Evolutionary conservation across 2,888 invertebrate species (phyloP).

Genomic region (Amphiduros pacificus): DNA sequence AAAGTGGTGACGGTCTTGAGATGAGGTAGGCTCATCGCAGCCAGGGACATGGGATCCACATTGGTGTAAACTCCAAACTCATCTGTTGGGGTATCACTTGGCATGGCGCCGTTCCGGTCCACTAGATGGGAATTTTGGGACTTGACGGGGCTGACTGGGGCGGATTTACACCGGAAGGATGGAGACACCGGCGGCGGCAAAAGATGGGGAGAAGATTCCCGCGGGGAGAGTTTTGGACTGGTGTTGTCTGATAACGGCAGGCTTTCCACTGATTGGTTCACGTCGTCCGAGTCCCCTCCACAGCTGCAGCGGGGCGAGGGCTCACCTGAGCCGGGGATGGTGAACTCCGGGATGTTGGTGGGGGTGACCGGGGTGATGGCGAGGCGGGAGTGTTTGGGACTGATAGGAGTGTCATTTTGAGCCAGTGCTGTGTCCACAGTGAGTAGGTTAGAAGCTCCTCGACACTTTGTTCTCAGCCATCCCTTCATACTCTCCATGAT

Average conservation of each 20-base stretch:
- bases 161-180: slow-evolving; percentile 1
- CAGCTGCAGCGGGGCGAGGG: background rate
- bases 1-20: slow-evolving; percentile 39
- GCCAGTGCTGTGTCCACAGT: background rate
- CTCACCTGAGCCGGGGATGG: background rate
- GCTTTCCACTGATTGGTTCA: background rate
- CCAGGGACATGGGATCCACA: slow-evolving; percentile 40
- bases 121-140: background rate
- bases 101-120: background rate
- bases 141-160: slow-evolving; percentile 9
- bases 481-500: slow-evolving; percentile 13
- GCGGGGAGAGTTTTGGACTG: background rate
- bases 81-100: background rate
- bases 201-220: background rate
- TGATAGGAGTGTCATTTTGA: background rate
- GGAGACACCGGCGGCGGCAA: background rate
- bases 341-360: slow-evolving; percentile 10
- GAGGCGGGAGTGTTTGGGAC: background rate
- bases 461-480: slow-evolving; percentile 13
- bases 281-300: background rate
- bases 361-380: slow-evolving; percentile 9
- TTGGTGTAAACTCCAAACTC: slow-evolving; percentile 28
- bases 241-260: background rate
- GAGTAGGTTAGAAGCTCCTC: slow-evolving; percentile 4
- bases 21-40: slow-evolving; percentile 43